phyloP scores from a whole-genome alignment of 2,113 vertebrate genomes.

The Columbina picui region DNA sequence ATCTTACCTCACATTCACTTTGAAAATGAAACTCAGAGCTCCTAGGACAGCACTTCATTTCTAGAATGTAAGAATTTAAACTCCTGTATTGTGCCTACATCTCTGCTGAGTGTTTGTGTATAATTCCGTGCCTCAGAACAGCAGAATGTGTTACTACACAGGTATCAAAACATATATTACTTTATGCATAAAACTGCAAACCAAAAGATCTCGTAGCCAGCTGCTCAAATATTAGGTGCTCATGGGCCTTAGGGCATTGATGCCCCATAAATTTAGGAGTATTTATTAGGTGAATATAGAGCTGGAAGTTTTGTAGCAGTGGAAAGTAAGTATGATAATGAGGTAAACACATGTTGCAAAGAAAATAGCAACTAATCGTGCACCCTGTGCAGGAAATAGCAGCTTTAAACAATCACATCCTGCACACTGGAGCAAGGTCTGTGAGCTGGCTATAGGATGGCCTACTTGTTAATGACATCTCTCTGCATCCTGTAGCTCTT shows the following conservation, averaged over 20 bases:
- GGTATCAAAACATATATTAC: neutral
- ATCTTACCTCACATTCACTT: neutral
- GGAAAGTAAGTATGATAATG: slow-evolving; percentile 41
- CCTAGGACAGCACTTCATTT: neutral
- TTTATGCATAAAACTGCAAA: neutral
- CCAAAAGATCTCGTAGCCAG: neutral
- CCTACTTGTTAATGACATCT: neutral
- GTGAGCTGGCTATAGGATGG: neutral
- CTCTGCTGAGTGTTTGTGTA: neutral
- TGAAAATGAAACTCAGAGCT: neutral
- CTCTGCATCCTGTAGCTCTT: neutral
- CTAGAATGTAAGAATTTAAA: neutral
- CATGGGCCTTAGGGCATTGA: neutral
- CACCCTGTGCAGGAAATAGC: neutral
- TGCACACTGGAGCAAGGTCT: neutral
- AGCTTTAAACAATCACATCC: neutral
- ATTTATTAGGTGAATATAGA: slow-evolving; percentile 52
- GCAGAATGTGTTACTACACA: neutral
- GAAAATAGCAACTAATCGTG: neutral
- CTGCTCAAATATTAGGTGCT: slow-evolving; percentile 43
- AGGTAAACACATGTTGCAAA: slow-evolving; percentile 53
- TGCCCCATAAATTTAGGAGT: slow-evolving; percentile 24
- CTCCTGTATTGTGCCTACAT: neutral
- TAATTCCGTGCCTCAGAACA: neutral
- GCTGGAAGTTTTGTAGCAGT: neutral